These are phyloP conservation scores for Sebastiscus tertius DNA, from an alignment of 2,797 vertebrate genomes.

Conservation along the genomic window DNA sequence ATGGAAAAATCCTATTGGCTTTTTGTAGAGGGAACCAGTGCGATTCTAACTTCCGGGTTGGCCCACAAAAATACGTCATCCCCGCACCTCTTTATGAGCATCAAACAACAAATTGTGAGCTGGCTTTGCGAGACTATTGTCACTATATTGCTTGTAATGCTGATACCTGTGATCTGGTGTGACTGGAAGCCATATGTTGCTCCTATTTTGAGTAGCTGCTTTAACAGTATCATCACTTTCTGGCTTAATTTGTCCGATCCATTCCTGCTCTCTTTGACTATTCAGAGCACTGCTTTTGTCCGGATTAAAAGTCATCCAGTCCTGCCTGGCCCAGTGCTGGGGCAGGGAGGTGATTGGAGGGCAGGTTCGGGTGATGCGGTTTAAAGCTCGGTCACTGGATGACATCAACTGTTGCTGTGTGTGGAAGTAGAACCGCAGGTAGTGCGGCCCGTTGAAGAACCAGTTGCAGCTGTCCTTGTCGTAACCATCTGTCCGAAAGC, in stretches of 20 bases:
- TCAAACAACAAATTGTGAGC: neutral
- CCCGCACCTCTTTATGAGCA: too few species aligned
- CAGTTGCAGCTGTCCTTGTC: slow-evolving; percentile 73
- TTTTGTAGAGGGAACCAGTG: too few species aligned
- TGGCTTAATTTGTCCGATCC: slow-evolving; percentile 31
- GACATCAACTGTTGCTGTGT: slow-evolving; percentile 63
- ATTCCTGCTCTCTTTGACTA: slow-evolving; percentile 27
- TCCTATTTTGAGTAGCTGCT: slow-evolving; percentile 23
- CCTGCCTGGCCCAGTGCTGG: slow-evolving; percentile 46
- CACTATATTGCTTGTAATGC: neutral
- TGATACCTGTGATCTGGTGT: slow-evolving; percentile 71
- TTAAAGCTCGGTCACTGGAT: slow-evolving; percentile 29
- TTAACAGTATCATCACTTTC: slow-evolving; percentile 22
- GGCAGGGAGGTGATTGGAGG: slow-evolving; percentile 58
- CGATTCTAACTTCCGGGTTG: accelerated
- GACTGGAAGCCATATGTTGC: slow-evolving; percentile 57
- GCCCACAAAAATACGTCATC: too few species aligned
- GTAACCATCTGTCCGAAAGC: slow-evolving; percentile 62
- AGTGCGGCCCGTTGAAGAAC: slow-evolving; percentile 67
- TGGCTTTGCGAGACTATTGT: neutral
- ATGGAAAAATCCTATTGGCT: accelerated
- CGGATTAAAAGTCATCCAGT: slow-evolving; percentile 54
- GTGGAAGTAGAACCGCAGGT: slow-evolving; percentile 69
- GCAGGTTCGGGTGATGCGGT: slow-evolving; percentile 55
- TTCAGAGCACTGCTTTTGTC: slow-evolving; percentile 15